Base-by-base conservation (phyloP, 1,140 invertebrate genomes). In the Trachelipus rathkii region DNA sequence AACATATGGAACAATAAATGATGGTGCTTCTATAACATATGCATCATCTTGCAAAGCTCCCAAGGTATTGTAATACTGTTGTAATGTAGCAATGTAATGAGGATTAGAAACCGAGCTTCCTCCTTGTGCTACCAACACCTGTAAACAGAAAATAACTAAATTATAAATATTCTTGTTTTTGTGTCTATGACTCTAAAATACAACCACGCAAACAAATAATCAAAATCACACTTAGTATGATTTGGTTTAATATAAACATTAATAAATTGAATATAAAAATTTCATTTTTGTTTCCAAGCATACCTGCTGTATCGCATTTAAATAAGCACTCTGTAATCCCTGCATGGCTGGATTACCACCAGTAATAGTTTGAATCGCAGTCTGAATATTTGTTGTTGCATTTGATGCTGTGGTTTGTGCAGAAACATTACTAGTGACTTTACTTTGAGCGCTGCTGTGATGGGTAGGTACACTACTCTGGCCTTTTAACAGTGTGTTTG, bases 1-100 rank as follows among this genome's bases (percentile, higher is more conserved):
- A 45, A 81, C 79, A 70, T 81, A 81, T 50, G 79, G 79, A 70
- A 81, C 79, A 44, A 81, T 81, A 69, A 81, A 81, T 44, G 77
- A 78, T 15, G 79, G 79, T 43, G 79, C 79, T 75, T 81, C 79
- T 67, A 81, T 81, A 44, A 81, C 79, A 46, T 81, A 81, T 13
- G 79, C 79, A 43, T 81, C 79, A 60, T 81, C 79, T 74, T 78
- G 72, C 23, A 81, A 69, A 44, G 77, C 77, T 13, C 79, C 79
- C 21, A 81, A 74, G 44, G 76, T 81, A 72, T 81, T 78, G 72
- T 81, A 81, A 72, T 81, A 81, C 71, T 81, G 79, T 71, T 81
- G 79, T 43, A 81, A 72, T 68, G 77, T 77, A 23, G 79, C 76
- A 33, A 81, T 70, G 73, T 81, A 77, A 46, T 81, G 79, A 10